A percentile compares a stretch with the other conserved stretches of the same genome.
These are phyloP conservation scores for Oreochromis grahami DNA, from an alignment of 2,797 vertebrate species.

Conservation along the genomic window DNA sequence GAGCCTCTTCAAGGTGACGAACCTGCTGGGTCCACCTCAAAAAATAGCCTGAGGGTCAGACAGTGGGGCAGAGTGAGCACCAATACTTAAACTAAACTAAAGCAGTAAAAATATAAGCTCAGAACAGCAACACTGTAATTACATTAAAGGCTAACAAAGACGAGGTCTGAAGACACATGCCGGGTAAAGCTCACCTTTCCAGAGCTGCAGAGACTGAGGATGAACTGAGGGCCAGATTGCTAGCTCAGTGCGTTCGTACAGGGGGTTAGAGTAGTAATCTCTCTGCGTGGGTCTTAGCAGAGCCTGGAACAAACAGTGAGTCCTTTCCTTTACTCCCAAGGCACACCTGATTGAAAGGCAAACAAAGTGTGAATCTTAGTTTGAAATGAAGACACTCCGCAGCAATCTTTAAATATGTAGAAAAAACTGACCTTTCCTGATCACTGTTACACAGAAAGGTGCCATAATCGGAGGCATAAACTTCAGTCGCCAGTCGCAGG, in stretches of 20 bases:
- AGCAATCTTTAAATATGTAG: neutral
- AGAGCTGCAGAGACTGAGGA: constrained; percentile 86
- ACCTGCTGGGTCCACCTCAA: constrained; percentile 76
- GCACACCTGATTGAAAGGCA: constrained; percentile 65
- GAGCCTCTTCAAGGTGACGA: constrained; percentile 75
- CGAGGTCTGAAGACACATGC: neutral
- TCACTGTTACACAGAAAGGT: constrained; percentile 88
- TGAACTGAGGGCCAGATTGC: constrained; percentile 89
- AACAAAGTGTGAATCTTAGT: neutral
- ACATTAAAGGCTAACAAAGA: neutral
- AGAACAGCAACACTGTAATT: neutral
- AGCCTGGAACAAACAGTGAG: constrained; percentile 83
- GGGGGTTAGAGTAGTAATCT: constrained; percentile 74
- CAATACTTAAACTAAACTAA: neutral
- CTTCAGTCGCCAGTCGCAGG: constrained; percentile 79
- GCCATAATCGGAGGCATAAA: constrained; percentile 83
- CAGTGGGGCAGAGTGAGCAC: neutral
- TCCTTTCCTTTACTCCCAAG: constrained; percentile 78
- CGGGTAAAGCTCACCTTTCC: constrained; percentile 75
- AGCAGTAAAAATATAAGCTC: rapidly evolving
- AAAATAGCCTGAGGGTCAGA: constrained; percentile 78
- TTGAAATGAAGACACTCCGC: neutral
- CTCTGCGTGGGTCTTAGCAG: constrained; percentile 65
- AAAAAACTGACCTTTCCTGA: constrained; percentile 77
- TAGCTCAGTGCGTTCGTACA: constrained; percentile 77